A percentile compares a stretch with the other conserved stretches of the same genome.
Conservation (phyloP, 2,113 vertebrate species). For the Scalopus aquaticus region DNA sequence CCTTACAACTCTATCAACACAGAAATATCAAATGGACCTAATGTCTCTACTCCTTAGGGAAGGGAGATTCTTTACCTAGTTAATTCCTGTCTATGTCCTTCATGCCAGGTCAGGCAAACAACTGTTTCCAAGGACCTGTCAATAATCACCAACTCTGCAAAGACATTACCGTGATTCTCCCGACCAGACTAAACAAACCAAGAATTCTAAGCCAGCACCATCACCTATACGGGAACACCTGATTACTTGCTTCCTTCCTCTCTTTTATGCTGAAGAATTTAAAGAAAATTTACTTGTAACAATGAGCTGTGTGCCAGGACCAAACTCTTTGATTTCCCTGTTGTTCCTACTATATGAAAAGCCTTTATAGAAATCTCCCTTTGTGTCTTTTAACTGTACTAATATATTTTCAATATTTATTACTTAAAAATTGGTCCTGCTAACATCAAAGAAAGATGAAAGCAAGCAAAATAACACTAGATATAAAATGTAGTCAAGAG, state of each 20-base stretch:
- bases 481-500: background rate
- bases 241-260: background rate
- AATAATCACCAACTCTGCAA: background rate
- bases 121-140: no score
- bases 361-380: conserved; percentile 16
- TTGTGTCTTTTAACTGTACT: background rate
- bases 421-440: background rate
- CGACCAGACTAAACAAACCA: background rate
- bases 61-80: background rate
- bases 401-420: background rate
- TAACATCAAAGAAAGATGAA: background rate
- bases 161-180: no score
- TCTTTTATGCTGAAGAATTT: background rate
- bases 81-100: background rate
- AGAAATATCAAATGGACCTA: background rate
- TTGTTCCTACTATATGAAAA: background rate
- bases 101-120: background rate
- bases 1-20: background rate
- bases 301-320: conserved; percentile 70
- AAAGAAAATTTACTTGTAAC: conserved; percentile 66
- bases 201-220: background rate
- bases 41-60: fast-evolving
- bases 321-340: conserved; percentile 54
- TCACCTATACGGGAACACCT: background rate
- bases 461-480: background rate